Percentiles rank a stretch among this genome's conserved stretches.
Conservation (phyloP, 2,113 vertebrate species). For the Sprattus sprattus region DNA sequence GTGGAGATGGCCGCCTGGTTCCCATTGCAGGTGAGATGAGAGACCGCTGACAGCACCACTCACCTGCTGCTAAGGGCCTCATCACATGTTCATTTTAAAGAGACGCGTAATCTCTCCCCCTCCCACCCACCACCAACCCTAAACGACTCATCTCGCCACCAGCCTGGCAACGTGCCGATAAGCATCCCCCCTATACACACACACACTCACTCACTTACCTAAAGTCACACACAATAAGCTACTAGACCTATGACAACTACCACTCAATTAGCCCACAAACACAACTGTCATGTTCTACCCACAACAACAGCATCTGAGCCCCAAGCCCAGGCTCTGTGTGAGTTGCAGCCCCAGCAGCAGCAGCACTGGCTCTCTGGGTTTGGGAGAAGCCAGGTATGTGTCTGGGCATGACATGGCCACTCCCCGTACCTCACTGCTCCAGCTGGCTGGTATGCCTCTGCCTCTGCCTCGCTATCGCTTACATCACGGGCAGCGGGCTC, state of each 20-base stretch:
- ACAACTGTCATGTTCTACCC: not conserved
- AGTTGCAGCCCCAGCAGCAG: not conserved
- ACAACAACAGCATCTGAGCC: not conserved
- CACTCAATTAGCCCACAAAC: not conserved
- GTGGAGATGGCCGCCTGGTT: not conserved
- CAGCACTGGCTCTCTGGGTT: conserved; percentile 38
- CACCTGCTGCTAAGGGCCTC: conserved; percentile 60
- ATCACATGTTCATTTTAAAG: conserved; percentile 69
- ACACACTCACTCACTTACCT: conserved; percentile 12
- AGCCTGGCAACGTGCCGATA: not conserved
- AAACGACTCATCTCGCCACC: not conserved
- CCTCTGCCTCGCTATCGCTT: conserved; percentile 51
- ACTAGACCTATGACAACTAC: not conserved
- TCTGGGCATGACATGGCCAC: conserved; percentile 61
- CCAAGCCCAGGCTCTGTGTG: not conserved
- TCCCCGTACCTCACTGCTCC: conserved; percentile 45
- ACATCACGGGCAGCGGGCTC: conserved; percentile 61
- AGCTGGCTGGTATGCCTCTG: conserved; percentile 59
- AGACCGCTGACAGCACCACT: conserved; percentile 68
- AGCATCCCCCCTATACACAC: not conserved
- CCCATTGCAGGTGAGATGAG: conserved; percentile 60
- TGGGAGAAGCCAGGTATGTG: conserved; percentile 60
- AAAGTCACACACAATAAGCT: not conserved
- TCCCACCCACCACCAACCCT: not conserved
- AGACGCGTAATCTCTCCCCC: conserved; percentile 41